Evolutionary conservation across 2,113 vertebrate species (phyloP).

Genomic region (Salvelinus fontinalis): DNA sequence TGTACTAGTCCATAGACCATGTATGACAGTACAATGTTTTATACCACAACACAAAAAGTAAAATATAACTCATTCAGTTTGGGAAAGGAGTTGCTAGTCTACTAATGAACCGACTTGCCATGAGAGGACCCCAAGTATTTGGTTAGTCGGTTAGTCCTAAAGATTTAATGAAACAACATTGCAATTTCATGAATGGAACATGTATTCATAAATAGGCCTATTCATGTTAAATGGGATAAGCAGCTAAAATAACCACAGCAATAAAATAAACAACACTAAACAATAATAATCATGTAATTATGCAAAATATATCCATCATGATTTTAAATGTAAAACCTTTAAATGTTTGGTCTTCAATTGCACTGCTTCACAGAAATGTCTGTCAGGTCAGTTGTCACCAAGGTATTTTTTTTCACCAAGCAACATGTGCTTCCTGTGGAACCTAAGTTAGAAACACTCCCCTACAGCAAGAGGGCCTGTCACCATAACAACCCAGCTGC

Average conservation of each 20-base stretch:
- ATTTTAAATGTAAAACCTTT: slow-evolving; percentile 26
- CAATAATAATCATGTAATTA: slow-evolving; percentile 1
- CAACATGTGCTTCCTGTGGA: slow-evolving; percentile 57
- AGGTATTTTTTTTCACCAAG: slow-evolving; percentile 56
- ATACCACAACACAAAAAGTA: no score
- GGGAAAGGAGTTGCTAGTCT: no score
- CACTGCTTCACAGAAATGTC: slow-evolving; percentile 67
- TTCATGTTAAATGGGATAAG: slow-evolving; percentile 9
- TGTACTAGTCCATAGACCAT: no score
- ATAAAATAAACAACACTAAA: slow-evolving; percentile 1
- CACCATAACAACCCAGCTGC: slow-evolving; percentile 56
- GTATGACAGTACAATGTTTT: no score
- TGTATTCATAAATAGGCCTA: slow-evolving; percentile 30
- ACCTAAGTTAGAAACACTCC: slow-evolving; percentile 51
- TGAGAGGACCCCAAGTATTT: neutral
- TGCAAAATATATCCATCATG: slow-evolving; percentile 8
- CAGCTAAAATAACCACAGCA: neutral
- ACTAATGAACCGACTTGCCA: neutral
- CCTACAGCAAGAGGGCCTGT: slow-evolving; percentile 39
- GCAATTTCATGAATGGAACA: neutral
- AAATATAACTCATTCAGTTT: no score
- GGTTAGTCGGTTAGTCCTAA: neutral
- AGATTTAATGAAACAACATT: slow-evolving; percentile 1
- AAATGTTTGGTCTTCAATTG: slow-evolving; percentile 65
- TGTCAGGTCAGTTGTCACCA: slow-evolving; percentile 47